Percentiles rank a stretch among this genome's conserved stretches.
Evolutionary conservation across 2,113 vertebrate genomes (phyloP).

Genomic region (Ellobius talpinus): DNA sequence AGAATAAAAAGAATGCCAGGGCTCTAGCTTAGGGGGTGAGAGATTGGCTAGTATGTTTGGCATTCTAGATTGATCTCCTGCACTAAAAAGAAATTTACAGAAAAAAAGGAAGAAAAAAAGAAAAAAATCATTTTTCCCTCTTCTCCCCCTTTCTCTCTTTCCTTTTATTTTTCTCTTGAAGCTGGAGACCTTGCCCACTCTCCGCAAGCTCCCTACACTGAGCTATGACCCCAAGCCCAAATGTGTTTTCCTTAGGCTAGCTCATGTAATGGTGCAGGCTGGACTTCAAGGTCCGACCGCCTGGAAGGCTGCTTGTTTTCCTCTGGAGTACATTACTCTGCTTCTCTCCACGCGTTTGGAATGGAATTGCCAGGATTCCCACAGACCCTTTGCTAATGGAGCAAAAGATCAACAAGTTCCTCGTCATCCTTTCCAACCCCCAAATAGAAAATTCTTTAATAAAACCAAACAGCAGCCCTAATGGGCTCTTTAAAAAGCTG

Average conservation of each 20-base stretch:
- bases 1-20: neutral
- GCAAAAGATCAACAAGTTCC: slow-evolving; percentile 45
- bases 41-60: neutral
- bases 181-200: neutral
- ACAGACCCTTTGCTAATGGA: neutral
- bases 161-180: neutral
- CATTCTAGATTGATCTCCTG: neutral
- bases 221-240: neutral
- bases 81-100: neutral
- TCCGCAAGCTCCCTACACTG: neutral
- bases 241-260: neutral
- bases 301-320: neutral
- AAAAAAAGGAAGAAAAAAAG: neutral
- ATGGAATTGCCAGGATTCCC: slow-evolving; percentile 58
- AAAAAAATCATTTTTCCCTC: neutral
- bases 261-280: neutral
- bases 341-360: neutral
- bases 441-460: slow-evolving; percentile 47
- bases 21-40: neutral
- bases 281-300: neutral
- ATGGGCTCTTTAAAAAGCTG: slow-evolving; percentile 25
- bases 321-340: slow-evolving; percentile 32
- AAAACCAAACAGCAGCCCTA: slow-evolving; percentile 38
- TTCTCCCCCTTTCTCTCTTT: neutral
- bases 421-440: slow-evolving; percentile 25